A percentile compares a stretch with the other conserved stretches of the same genome.
phyloP scores from a whole-genome alignment of 2,113 vertebrate genomes.

The Brienomyrus brachyistius region DNA sequence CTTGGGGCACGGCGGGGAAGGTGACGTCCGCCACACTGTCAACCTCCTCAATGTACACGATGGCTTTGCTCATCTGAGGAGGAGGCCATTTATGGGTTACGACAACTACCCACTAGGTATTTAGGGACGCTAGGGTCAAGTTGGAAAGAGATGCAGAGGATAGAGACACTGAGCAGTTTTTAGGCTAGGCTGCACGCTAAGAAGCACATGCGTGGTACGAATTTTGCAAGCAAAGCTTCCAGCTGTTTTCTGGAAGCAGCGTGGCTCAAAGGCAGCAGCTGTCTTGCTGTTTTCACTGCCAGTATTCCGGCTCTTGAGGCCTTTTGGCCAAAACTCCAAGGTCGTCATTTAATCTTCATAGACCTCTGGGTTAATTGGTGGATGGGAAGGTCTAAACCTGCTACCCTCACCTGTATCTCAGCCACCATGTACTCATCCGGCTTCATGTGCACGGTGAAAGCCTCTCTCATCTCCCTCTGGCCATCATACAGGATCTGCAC shows the following conservation, averaged over 20 bases:
- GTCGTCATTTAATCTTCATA: background rate
- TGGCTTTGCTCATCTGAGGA: constrained; percentile 66
- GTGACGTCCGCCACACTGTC: constrained; percentile 68
- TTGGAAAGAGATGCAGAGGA: background rate
- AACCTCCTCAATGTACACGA: constrained; percentile 73
- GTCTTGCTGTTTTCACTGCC: constrained; percentile 59
- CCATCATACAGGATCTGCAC: constrained; percentile 73
- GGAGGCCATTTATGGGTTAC: background rate
- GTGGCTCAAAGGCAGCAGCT: constrained; percentile 56
- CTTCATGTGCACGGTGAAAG: constrained; percentile 74
- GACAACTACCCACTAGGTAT: background rate
- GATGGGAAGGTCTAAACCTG: background rate
- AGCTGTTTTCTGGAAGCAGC: constrained; percentile 51
- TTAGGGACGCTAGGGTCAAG: background rate
- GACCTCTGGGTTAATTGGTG: background rate
- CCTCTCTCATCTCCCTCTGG: constrained; percentile 74
- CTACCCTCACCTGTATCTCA: constrained; percentile 65
- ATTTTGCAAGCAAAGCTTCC: constrained; percentile 42
- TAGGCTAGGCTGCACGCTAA: constrained; percentile 48
- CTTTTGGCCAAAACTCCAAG: constrained; percentile 24
- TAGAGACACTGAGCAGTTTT: constrained; percentile 43
- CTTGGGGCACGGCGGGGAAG: constrained; percentile 66
- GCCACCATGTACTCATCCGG: constrained; percentile 78
- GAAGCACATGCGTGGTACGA: constrained; percentile 42
- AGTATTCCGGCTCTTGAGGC: constrained; percentile 37